phyloP scores from a whole-genome alignment of 92 coral and sea anemone genomes.

The Paramuricea clavata region DNA sequence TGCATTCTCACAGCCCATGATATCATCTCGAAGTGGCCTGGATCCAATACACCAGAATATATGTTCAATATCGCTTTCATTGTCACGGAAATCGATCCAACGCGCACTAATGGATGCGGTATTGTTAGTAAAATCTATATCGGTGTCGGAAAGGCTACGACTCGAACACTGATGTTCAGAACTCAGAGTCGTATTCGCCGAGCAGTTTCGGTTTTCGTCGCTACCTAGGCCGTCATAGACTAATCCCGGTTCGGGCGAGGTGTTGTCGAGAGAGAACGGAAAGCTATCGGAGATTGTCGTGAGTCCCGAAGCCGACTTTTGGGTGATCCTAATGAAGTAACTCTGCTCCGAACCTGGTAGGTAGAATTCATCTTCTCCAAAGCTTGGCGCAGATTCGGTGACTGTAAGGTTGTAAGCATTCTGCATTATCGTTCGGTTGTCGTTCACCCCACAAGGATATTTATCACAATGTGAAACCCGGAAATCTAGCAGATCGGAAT shows the following conservation, averaged over 20 bases:
- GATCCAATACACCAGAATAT: slow-evolving; percentile 85
- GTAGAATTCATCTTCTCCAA: slow-evolving; percentile 31
- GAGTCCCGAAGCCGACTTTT: slow-evolving; percentile 82
- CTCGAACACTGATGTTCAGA: slow-evolving; percentile 95
- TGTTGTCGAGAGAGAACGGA: slow-evolving; percentile 87
- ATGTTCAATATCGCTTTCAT: slow-evolving; percentile 88
- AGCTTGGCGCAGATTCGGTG: slow-evolving; percentile 26
- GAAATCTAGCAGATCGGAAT: not conserved
- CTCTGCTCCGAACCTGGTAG: slow-evolving; percentile 42
- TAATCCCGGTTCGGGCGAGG: slow-evolving; percentile 86
- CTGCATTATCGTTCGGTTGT: slow-evolving; percentile 13
- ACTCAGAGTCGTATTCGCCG: slow-evolving; percentile 86
- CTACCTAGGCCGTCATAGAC: slow-evolving; percentile 96
- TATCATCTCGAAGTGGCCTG: slow-evolving; percentile 77
- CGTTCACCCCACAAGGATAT: slow-evolving; percentile 19
- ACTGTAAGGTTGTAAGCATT: slow-evolving; percentile 30
- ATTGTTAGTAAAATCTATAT: slow-evolving; percentile 89
- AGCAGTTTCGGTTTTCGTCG: slow-evolving; percentile 83
- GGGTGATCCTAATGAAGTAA: slow-evolving; percentile 52
- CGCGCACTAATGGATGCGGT: slow-evolving; percentile 85
- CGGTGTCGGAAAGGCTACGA: slow-evolving; percentile 88
- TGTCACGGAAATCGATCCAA: slow-evolving; percentile 96
- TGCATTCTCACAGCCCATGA: slow-evolving; percentile 85
- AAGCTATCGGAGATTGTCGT: slow-evolving; percentile 73
- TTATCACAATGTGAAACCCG: slow-evolving; percentile 43